Percentiles rank a stretch among this genome's conserved stretches.
Conservation (phyloP, 64 coral and sea anemone genomes). For the Exaiptasia diaphana region DNA sequence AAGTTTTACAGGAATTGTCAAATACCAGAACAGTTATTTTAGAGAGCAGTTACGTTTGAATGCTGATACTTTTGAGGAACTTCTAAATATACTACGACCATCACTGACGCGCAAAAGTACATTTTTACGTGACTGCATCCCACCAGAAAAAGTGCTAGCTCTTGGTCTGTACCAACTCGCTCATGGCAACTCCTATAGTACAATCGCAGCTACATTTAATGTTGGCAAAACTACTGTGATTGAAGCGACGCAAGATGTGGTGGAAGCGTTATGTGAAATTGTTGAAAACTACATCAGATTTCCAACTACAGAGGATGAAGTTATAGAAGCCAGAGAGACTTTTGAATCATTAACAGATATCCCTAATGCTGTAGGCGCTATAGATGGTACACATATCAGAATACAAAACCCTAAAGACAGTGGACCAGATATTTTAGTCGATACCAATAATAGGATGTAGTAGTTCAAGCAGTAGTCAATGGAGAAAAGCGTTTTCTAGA, state of each 20-base stretch:
- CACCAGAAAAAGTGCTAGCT: constrained; percentile 6
- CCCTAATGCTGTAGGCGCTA: constrained; percentile 31
- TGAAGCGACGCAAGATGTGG: constrained; percentile 8
- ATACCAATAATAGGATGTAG: constrained; percentile 25
- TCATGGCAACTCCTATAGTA: not conserved
- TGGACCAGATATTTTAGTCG: constrained; percentile 27
- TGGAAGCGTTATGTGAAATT: not conserved
- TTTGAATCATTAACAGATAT: constrained; percentile 21
- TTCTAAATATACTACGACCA: not conserved
- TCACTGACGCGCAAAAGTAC: not conserved
- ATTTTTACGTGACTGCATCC: not conserved
- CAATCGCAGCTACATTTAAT: constrained; percentile 16
- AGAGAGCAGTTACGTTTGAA: constrained; percentile 24
- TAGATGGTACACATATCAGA: constrained; percentile 57
- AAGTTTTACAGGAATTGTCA: not conserved
- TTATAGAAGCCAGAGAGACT: constrained; percentile 20
- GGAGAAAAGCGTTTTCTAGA: not conserved
- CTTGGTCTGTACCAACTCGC: constrained; percentile 9
- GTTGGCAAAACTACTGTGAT: constrained; percentile 12
- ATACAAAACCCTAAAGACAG: constrained; percentile 54
- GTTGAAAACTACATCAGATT: constrained; percentile 26
- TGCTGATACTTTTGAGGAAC: constrained; percentile 19
- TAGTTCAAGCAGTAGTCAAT: constrained; percentile 34
- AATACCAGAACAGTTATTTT: constrained; percentile 45
- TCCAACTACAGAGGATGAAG: constrained; percentile 28